Evolutionary conservation across 2,888 invertebrate species (phyloP), one percentile per base, ranked within the genome.

Genomic region (Apamea crenata): DNA sequence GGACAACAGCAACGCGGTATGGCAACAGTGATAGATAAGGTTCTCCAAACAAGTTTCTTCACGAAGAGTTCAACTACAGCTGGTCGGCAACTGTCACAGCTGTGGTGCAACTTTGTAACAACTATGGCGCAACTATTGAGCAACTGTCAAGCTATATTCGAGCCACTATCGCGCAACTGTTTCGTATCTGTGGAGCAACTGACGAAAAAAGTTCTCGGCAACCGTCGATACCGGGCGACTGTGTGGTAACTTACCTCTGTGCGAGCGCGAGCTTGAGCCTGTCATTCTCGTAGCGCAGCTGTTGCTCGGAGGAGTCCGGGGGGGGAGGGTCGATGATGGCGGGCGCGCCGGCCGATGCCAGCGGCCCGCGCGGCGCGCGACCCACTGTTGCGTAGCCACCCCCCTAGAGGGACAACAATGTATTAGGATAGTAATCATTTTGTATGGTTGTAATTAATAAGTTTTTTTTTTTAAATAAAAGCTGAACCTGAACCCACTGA

Each of bases 281-380:
- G 94, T 99, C 99, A 95, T 99, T 99, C 97, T 99, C 99, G 96
- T 99, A 99, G 94, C 99, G 99, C 85, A 99, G 97, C 95, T 99
- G 99, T 94, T 98, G 98, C 93, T 99, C 98, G 66, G 97, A 96
- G 81, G 91, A 81, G 63, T 93, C 92, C 6, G 83, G 90, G 80
- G 88, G 90, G 61, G 86, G 89, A 53, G 91, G 89, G 66, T 86
- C 93, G 78, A 81, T 89, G 53, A 32, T 90, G 91, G 80, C 92
- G 84, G 74, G 94, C 74, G 88, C 90, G 53, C 87, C 93, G 81
- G 86, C 89, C 2, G 95, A 89, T 32, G 91, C 90, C 21, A 91
- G 91, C 3, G 95, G 92, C 0, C 92, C 94, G 70, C 95, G 94
- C 3, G 97, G 95, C 25, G 93, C 93, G 7, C 96, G 94, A 0